These are phyloP conservation scores for Brenthis hecate DNA, from an alignment of 2,888 invertebrate genomes.

Conservation along the genomic window DNA sequence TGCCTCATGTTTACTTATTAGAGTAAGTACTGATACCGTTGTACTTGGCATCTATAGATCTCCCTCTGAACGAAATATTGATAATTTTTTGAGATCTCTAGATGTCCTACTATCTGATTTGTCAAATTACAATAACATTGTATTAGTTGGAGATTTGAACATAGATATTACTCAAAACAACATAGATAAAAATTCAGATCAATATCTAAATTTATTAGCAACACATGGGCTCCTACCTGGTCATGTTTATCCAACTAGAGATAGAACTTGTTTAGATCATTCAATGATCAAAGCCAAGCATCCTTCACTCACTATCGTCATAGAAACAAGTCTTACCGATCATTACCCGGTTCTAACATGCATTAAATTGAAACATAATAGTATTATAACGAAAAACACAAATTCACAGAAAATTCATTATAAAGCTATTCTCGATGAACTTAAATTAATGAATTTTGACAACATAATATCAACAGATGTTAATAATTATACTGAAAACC, in stretches of 20 bases:
- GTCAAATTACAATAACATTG: not conserved
- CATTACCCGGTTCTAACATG: not conserved
- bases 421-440: not conserved
- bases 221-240: not conserved
- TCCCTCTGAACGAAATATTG: not conserved
- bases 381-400: not conserved
- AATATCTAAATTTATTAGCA: not conserved
- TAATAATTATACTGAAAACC: not conserved
- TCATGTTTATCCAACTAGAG: not conserved
- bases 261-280: not conserved
- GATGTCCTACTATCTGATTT: not conserved
- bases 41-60: not conserved
- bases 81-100: not conserved
- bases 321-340: not conserved
- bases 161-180: not conserved
- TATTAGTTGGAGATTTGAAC: not conserved
- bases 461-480: not conserved
- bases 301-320: too few species aligned
- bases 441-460: not conserved
- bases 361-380: not conserved
- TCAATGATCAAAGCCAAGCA: not conserved
- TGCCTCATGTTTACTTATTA: not conserved
- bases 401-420: not conserved
- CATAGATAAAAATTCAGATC: not conserved
- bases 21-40: not conserved